Evolutionary conservation across 2,888 invertebrate species (phyloP).

Genomic region (Formica aserva): DNA sequence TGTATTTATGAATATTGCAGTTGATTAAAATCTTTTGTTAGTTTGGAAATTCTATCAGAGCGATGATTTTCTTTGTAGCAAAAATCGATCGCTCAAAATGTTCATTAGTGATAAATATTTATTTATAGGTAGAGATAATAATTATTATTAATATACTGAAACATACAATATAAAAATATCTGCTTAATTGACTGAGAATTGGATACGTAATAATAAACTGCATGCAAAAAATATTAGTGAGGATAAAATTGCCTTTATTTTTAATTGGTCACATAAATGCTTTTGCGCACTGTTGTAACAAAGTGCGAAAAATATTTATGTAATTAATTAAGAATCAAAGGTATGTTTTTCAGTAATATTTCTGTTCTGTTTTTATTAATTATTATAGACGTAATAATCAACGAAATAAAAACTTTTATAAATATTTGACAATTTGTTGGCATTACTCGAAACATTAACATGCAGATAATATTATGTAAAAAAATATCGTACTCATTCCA

Average conservation of each 20-base stretch:
- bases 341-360: background rate
- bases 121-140: background rate
- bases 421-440: background rate
- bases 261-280: background rate
- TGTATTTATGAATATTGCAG: slow-evolving; percentile 23
- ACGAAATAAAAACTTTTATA: background rate
- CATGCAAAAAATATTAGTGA: background rate
- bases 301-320: background rate
- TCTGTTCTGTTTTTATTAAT: background rate
- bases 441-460: background rate
- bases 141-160: background rate
- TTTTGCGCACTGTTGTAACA: background rate
- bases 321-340: slow-evolving; percentile 28
- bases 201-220: background rate
- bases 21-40: slow-evolving; percentile 33
- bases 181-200: background rate
- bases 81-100: background rate
- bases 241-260: background rate
- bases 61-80: background rate
- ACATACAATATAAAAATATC: background rate
- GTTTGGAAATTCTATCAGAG: background rate
- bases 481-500: background rate
- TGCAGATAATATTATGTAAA: background rate
- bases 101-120: background rate
- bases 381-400: background rate